Evolutionary conservation across 2,113 vertebrate genomes (phyloP).

Genomic region (Centropristis striata): DNA sequence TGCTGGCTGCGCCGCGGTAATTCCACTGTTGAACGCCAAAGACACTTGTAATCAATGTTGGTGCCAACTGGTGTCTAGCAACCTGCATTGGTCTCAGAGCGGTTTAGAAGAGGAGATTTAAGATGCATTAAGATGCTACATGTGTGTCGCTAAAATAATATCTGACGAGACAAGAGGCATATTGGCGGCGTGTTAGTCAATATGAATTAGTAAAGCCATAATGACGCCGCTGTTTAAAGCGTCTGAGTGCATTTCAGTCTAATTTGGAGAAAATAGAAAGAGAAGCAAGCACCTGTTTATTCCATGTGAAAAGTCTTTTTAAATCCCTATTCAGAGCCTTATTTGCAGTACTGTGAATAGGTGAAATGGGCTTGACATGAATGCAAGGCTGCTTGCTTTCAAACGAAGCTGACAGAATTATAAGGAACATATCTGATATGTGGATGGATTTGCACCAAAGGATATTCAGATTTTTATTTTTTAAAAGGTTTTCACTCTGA

Average conservation of each 20-base stretch:
- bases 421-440: too few species aligned
- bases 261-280: conserved; percentile 44
- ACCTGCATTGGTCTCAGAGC: conserved; percentile 37
- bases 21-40: conserved; percentile 53
- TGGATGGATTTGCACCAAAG: too few species aligned
- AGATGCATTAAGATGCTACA: conserved; percentile 70
- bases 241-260: conserved; percentile 39
- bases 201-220: conserved; percentile 65
- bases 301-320: conserved; percentile 10
- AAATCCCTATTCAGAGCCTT: background rate
- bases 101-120: conserved; percentile 41
- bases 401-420: background rate
- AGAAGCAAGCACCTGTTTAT: conserved; percentile 12
- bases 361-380: background rate
- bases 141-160: conserved; percentile 63
- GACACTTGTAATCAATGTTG: conserved; percentile 70
- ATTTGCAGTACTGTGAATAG: conserved; percentile 7
- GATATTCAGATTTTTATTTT: background rate
- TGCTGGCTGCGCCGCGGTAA: conserved; percentile 48
- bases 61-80: conserved; percentile 56
- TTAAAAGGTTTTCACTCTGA: conserved; percentile 3
- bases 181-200: conserved; percentile 63
- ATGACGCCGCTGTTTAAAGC: conserved; percentile 26
- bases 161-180: conserved; percentile 61
- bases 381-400: too few species aligned